Base-by-base conservation (phyloP, 2,113 vertebrate species). In the Clarias magur region DNA sequence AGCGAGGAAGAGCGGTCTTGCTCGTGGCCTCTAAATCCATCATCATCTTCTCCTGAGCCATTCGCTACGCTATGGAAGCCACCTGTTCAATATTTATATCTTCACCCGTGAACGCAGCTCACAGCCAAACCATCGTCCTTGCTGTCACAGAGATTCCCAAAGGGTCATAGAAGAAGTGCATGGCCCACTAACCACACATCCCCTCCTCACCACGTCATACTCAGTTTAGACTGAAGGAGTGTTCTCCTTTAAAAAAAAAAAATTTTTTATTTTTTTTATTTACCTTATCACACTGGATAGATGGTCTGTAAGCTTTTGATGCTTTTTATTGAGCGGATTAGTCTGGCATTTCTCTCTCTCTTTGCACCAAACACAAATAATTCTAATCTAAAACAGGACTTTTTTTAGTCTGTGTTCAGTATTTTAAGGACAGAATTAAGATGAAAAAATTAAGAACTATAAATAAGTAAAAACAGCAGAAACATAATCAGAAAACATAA, bases 41-140 rank as follows among this genome's bases (percentile, higher is more conserved):
- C 88, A 86, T 88, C 84, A 84, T 81, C 85, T 70, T 83, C 81
- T 57, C 80, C 70, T 15, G 38, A 82, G 88, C 72, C 72, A 59
- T 86, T 82, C 15, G 54, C 70, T 84, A 68, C 56, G 63, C 59
- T 80, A 83, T 65, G n/a, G 85, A 82, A 89, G 88, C 85, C 88
- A 89, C 88, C 88, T 89, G 88, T 86, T 89, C 80, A 89, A 89
- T 89, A 89, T 89, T 89, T 89, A 89, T 89, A 86, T 27, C 88
- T 27, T 62, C 48, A 63, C 79, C 79, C 23, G 25, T 82, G 57
- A 82, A 87, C 60, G 59, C 70, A 72, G 70, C 80, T 83, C 57
- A 48, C 81, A 87, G 86, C 72, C 86, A 87, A 73, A 83, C 80
- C 30, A 54, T 84, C 30, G 42, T 68, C 73, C 72, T 78, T n/a